Evolutionary conservation across 2,113 vertebrate species (phyloP), one percentile per base, ranked within the genome.

Genomic region (Pygoscelis adeliae): DNA sequence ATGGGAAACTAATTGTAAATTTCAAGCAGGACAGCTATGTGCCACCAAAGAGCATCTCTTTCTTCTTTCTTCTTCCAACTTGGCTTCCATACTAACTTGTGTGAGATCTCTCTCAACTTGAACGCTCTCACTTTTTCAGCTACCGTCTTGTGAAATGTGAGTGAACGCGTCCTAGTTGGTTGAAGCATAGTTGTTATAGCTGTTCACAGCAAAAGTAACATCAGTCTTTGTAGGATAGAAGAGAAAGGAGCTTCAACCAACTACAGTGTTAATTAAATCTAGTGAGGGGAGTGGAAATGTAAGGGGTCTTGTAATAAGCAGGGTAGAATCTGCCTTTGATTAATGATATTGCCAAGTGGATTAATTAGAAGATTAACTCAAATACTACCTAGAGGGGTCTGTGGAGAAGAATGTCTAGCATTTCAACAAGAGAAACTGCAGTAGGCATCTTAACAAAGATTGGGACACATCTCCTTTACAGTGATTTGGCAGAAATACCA

Each of bases 361-460:
- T 97, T 98, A 96, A 96, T 97, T 95, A 96, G 83, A 91, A 96
- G 69, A 94, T 91, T 79, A 91, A 83, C 65, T 96, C 67, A 93
- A 91, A 91, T 87, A n/a, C 65, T 71, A 79, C 81, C 83, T 96
- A 69, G 84, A 93, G 91, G 63, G 22, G 17, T 80, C 72, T 90
- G 40, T 71, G 61, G 56, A 93, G 85, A 83, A 71, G 32, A 87
- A 40, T 46, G 61, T 82, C 36, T 76, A 89, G 69, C 74, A 81
- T 89, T 95, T 95, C 78, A 95, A 52, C 55, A 78, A 88, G 91
- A 61, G 56, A 86, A 91, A 32, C 71, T 73, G 56, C 49, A 92
- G 71, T 42, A 74, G 76, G 34, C 52, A 63, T 91, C 61, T 85
- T 89, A 76, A 46, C 17, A n/a, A 72, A 90, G 92, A 61, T 3